These are phyloP conservation scores for Oncorhynchus mykiss DNA, from an alignment of 2,113 vertebrate species.

Conservation along the genomic window DNA sequence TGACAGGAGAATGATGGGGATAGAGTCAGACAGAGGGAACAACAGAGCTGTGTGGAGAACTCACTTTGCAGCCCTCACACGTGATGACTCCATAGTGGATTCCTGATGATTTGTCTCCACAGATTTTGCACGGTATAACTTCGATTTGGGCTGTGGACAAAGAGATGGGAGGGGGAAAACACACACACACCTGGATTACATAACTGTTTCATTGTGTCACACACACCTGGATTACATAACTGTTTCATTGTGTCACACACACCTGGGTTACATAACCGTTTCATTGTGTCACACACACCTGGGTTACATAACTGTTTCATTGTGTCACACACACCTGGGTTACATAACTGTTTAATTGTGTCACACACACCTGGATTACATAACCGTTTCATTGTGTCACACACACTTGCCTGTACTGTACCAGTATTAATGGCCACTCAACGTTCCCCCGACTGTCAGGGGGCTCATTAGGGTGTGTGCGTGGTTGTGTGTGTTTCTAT, in stretches of 20 bases:
- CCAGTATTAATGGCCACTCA: not conserved
- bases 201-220: not conserved
- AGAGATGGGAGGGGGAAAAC: constrained; percentile 22
- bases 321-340: no score
- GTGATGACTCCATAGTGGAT: constrained; percentile 99
- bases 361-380: no score
- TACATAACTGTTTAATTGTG: no score
- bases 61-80: constrained; percentile 99
- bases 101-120: constrained; percentile 98
- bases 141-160: constrained; percentile 95
- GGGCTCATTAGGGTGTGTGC: constrained; percentile 39
- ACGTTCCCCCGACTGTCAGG: constrained; percentile 20
- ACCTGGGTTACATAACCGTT: no score
- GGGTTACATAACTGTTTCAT: no score
- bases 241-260: no score
- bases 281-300: no score
- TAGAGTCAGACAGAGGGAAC: not conserved
- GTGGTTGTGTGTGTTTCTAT: not conserved
- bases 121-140: constrained; percentile 99
- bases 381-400: not conserved
- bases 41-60: constrained; percentile 12
- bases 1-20: not conserved
- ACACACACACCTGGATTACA: constrained; percentile 1
- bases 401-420: not conserved
- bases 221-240: not conserved